phyloP scores from a whole-genome alignment of 2,888 invertebrate species.

The Nemoura dubitans region DNA sequence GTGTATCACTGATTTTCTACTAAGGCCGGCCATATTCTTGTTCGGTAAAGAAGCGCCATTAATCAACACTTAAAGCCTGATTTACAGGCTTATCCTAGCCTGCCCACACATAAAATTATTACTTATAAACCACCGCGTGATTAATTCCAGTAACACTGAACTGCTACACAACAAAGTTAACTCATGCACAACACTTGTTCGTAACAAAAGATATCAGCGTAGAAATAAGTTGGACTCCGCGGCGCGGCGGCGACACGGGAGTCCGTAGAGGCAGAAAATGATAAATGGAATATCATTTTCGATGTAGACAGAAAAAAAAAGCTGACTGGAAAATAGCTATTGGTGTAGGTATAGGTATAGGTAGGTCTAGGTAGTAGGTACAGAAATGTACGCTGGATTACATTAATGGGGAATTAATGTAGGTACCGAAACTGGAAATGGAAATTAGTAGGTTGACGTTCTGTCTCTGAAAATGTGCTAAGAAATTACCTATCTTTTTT shows the following conservation, averaged over 20 bases:
- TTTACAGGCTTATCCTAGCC: constrained; percentile 17
- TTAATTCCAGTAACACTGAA: neutral
- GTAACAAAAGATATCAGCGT: neutral
- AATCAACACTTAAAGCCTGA: constrained; percentile 31
- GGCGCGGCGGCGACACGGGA: too few species aligned
- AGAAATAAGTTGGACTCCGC: too few species aligned
- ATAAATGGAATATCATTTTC: too few species aligned
- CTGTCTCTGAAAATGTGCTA: constrained; percentile 5
- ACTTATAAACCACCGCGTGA: neutral
- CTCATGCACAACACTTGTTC: neutral
- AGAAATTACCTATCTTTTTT: neutral
- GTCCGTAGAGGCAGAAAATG: too few species aligned
- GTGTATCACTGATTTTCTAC: neutral
- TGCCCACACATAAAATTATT: neutral
- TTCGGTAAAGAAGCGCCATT: constrained; percentile 29
- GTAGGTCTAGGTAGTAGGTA: too few species aligned
- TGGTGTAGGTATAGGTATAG: neutral
- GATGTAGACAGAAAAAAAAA: too few species aligned
- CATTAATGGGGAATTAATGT: neutral
- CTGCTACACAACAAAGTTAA: neutral
- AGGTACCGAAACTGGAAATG: neutral
- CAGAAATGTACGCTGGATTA: neutral
- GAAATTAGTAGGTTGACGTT: constrained; percentile 7
- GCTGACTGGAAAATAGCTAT: neutral
- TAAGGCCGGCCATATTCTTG: neutral